These are phyloP conservation scores for Tetragnatha montana DNA, from an alignment of 2,888 invertebrate species.

Conservation along the genomic window DNA sequence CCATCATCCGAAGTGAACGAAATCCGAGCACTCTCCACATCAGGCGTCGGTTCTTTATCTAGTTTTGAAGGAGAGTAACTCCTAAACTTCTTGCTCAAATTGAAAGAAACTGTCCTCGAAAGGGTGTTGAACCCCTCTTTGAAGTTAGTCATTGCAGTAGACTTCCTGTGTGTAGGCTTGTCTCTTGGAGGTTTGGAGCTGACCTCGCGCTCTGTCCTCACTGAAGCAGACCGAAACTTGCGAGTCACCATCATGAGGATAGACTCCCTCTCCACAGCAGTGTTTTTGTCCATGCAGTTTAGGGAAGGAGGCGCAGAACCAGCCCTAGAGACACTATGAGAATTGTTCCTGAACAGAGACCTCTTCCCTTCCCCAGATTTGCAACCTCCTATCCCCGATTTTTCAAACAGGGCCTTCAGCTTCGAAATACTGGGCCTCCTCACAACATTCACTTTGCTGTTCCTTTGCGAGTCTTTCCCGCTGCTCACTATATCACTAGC, in stretches of 20 bases:
- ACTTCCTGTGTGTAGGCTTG: slow-evolving; percentile 25
- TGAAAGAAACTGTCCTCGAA: slow-evolving; percentile 61
- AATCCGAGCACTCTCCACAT: background rate
- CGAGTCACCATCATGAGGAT: slow-evolving; percentile 59
- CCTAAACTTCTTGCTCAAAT: slow-evolving; percentile 52
- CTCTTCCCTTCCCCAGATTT: slow-evolving; percentile 43
- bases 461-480: slow-evolving; percentile 53
- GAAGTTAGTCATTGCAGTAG: slow-evolving; percentile 33
- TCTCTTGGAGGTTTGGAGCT: slow-evolving; percentile 24
- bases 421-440: slow-evolving; percentile 72
- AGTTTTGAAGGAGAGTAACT: slow-evolving; percentile 44
- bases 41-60: background rate
- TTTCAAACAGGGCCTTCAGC: slow-evolving; percentile 73
- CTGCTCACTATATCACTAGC: slow-evolving; percentile 16
- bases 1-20: slow-evolving; percentile 4
- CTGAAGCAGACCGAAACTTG: slow-evolving; percentile 66
- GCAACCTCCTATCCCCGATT: slow-evolving; percentile 48
- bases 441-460: slow-evolving; percentile 73
- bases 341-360: slow-evolving; percentile 56
- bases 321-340: slow-evolving; percentile 64
- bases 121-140: slow-evolving; percentile 47
- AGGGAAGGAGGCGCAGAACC: slow-evolving; percentile 66
- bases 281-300: slow-evolving; percentile 54
- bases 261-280: slow-evolving; percentile 59
- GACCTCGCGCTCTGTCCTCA: slow-evolving; percentile 55